These are phyloP conservation scores for Solea solea DNA, from an alignment of 2,113 vertebrate genomes.

Conservation along the genomic window DNA sequence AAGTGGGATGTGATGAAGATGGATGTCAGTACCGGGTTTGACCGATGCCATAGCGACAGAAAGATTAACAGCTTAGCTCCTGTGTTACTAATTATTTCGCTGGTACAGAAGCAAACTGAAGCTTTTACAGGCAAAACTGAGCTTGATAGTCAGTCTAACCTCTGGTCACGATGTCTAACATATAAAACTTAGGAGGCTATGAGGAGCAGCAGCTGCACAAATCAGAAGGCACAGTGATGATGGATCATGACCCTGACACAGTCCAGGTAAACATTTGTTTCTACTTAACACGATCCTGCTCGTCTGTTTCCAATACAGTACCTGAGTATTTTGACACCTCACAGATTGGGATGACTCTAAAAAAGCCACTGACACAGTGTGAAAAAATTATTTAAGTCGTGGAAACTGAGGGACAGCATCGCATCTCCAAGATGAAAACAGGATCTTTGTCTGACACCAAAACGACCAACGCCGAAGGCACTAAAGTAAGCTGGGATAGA, in stretches of 20 bases:
- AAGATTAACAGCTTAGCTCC: constrained; percentile 1
- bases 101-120: constrained; percentile 27
- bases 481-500: constrained; percentile 24
- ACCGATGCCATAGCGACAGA: background rate
- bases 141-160: constrained; percentile 24
- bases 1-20: too few species aligned
- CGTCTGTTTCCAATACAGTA: constrained; percentile 41
- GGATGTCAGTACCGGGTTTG: too few species aligned
- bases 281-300: constrained; percentile 30
- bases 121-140: constrained; percentile 33
- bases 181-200: constrained; percentile 30
- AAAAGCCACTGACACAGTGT: constrained; percentile 15
- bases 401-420: background rate
- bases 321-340: constrained; percentile 62
- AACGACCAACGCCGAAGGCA: constrained; percentile 12
- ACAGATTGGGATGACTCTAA: constrained; percentile 16
- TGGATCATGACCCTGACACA: constrained; percentile 20
- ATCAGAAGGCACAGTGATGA: constrained; percentile 40
- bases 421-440: constrained; percentile 5
- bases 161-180: constrained; percentile 11
- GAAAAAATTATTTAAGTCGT: constrained; percentile 14
- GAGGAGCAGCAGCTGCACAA: constrained; percentile 42
- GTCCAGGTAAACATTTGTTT: constrained; percentile 40
- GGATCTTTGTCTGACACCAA: background rate
- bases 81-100: background rate